phyloP scores from a whole-genome alignment of 2,113 vertebrate species.

The Sorex araneus region DNA sequence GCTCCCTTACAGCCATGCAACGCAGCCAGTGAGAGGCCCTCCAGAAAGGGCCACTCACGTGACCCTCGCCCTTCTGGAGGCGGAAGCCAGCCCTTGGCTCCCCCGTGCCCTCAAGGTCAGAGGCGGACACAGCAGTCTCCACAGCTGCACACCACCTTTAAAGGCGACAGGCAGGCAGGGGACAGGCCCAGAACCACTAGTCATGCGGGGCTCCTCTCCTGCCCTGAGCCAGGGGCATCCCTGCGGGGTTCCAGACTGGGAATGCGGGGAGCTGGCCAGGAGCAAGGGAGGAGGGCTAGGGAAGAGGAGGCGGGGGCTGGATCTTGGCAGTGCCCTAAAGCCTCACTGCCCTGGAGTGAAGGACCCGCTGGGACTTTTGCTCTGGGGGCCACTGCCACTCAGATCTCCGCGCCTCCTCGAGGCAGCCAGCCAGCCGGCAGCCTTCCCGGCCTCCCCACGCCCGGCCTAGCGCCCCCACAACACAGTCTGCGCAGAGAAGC shows the following conservation, averaged over 20 bases:
- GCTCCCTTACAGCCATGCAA: slow-evolving; percentile 65
- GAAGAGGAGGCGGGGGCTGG: slow-evolving; percentile 76
- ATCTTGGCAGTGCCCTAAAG: slow-evolving; percentile 68
- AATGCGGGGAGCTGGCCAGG: slow-evolving; percentile 52
- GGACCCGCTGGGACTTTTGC: slow-evolving; percentile 63
- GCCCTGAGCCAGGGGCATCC: slow-evolving; percentile 41
- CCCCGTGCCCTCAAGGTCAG: slow-evolving; percentile 27
- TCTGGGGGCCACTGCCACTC: slow-evolving; percentile 68
- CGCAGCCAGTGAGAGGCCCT: slow-evolving; percentile 63
- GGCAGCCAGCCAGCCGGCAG: slow-evolving; percentile 68
- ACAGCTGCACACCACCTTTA: slow-evolving; percentile 59
- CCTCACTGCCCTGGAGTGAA: slow-evolving; percentile 67
- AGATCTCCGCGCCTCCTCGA: slow-evolving; percentile 71
- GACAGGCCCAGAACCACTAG: slow-evolving; percentile 54
- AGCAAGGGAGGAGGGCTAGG: slow-evolving; percentile 65
- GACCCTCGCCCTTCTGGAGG: background rate
- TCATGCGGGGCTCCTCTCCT: slow-evolving; percentile 61
- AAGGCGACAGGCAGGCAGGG: slow-evolving; percentile 51
- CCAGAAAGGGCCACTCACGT: slow-evolving; percentile 28
- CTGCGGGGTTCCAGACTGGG: slow-evolving; percentile 42
- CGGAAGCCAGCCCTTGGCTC: slow-evolving; percentile 50
- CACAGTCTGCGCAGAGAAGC: slow-evolving; percentile 89
- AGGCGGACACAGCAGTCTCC: slow-evolving; percentile 59
- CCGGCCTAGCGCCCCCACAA: slow-evolving; percentile 85
- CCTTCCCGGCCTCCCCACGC: slow-evolving; percentile 83